Evolutionary conservation across 2,113 vertebrate genomes (phyloP).

Genomic region (Boleophthalmus pectinirostris): DNA sequence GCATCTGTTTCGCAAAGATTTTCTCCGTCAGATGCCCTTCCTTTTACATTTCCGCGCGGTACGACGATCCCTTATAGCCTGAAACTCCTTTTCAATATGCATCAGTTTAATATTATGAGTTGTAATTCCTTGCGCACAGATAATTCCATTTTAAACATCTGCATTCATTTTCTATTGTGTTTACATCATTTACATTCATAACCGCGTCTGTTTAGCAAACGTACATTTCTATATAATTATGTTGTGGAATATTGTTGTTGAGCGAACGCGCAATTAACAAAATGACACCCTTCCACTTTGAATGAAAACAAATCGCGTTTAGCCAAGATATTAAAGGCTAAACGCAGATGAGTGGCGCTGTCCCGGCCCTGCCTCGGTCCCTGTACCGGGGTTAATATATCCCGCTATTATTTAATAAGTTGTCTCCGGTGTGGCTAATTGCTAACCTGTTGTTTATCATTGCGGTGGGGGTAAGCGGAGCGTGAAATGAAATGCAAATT

Average conservation of each 20-base stretch:
- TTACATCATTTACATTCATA: no score
- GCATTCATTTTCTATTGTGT: no score
- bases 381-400: not conserved
- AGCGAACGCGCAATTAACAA: not conserved
- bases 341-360: not conserved
- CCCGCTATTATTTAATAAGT: constrained; percentile 3
- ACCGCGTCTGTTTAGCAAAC: no score
- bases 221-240: no score
- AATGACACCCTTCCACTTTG: not conserved
- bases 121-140: no score
- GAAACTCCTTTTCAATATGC: no score
- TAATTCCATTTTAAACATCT: no score
- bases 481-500: constrained; percentile 12
- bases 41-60: no score
- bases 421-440: not conserved
- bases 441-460: constrained; percentile 7
- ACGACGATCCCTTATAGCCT: no score
- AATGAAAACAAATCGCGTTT: not conserved
- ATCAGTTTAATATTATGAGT: no score
- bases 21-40: no score
- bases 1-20: no score
- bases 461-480: not conserved
- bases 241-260: not conserved
- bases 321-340: not conserved
- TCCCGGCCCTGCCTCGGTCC: not conserved